phyloP scores from a whole-genome alignment of 1,140 invertebrate genomes.

The Diplogasteroides magnus region DNA sequence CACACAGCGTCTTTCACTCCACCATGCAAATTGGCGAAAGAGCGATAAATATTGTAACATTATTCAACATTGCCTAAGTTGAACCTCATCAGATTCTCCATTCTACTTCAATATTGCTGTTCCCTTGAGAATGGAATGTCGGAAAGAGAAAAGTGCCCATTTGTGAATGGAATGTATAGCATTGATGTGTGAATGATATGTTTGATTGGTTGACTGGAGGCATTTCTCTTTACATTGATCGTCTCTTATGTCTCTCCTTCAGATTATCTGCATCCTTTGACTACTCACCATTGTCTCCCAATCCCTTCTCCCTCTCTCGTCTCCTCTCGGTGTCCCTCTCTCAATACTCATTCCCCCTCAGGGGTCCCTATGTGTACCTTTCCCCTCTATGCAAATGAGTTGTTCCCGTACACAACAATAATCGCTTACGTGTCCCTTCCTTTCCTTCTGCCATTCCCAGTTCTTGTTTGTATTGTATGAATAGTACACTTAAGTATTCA shows the following conservation, averaged over 20 bases:
- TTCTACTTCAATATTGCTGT: no score
- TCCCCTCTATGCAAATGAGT: not conserved
- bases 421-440: not conserved
- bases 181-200: no score
- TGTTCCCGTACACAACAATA: constrained; percentile 5
- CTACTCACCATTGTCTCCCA: constrained; percentile 6
- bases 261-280: constrained; percentile 4
- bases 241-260: not conserved
- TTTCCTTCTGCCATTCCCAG: not conserved
- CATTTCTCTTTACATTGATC: no score
- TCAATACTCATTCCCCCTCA: not conserved
- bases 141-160: no score
- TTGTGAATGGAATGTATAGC: no score
- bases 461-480: constrained; percentile 1
- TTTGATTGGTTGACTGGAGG: no score
- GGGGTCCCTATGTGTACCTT: not conserved
- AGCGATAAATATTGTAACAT: no score
- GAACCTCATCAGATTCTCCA: no score
- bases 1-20: no score
- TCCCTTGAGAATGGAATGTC: no score
- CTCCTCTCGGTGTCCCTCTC: not conserved
- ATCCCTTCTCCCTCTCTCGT: not conserved
- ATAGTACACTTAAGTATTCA: constrained; percentile 8
- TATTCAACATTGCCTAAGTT: no score
- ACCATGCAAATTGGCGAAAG: no score